Conservation (phyloP, 2,113 vertebrate genomes). For the Noturus placidus region DNA sequence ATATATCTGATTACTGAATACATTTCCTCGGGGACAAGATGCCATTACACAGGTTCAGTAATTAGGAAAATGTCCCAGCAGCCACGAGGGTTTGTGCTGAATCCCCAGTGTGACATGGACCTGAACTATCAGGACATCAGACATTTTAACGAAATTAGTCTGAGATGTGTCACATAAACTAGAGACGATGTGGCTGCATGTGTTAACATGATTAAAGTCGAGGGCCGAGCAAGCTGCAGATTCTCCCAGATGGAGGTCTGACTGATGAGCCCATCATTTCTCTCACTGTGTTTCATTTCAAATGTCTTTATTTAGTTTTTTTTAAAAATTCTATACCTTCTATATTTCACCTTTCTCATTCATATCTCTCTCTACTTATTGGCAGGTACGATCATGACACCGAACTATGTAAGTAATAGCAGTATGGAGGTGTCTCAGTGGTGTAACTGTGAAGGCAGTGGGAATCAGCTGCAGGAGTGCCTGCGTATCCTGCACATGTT, state of each 20-base stretch:
- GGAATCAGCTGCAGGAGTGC: slow-evolving; percentile 89
- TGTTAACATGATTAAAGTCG: slow-evolving; percentile 46
- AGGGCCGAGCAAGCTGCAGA: slow-evolving; percentile 27
- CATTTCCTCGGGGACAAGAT: background rate
- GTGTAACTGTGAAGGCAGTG: slow-evolving; percentile 90
- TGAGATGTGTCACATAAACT: slow-evolving; percentile 33
- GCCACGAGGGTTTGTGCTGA: background rate
- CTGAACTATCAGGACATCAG: slow-evolving; percentile 26
- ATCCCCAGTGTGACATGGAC: slow-evolving; percentile 27
- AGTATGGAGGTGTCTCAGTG: slow-evolving; percentile 84
- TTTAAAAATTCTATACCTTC: background rate
- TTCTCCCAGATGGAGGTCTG: slow-evolving; percentile 40
- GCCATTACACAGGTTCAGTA: slow-evolving; percentile 21
- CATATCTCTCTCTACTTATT: slow-evolving; percentile 1
- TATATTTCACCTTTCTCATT: background rate
- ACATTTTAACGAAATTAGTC: slow-evolving; percentile 40
- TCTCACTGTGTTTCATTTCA: background rate
- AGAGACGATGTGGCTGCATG: slow-evolving; percentile 29
- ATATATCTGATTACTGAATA: slow-evolving; percentile 24
- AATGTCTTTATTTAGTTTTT: background rate
- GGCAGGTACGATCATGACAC: slow-evolving; percentile 90
- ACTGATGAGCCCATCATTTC: slow-evolving; percentile 31
- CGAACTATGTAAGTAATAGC: slow-evolving; percentile 89
- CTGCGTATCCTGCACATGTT: slow-evolving; percentile 84
- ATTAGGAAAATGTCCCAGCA: slow-evolving; percentile 30